Percentiles rank a stretch among this genome's conserved stretches.
Evolutionary conservation across 2,888 invertebrate genomes (phyloP).

Genomic region (Tipula confusa): DNA sequence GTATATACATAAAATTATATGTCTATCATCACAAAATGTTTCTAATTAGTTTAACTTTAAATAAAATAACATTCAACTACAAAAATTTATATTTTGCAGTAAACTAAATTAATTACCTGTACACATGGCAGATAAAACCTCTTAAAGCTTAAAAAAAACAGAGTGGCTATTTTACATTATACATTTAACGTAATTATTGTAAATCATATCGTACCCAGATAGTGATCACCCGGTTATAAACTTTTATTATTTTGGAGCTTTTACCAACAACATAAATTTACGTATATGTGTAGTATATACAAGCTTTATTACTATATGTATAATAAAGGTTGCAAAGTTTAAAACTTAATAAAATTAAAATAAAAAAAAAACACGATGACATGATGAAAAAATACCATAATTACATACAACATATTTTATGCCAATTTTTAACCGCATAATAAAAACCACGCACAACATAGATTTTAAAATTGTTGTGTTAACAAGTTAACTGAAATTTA

Average conservation of each 20-base stretch:
- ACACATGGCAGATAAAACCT: neutral
- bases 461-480: neutral
- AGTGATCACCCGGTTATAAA: neutral
- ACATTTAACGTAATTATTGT: neutral
- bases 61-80: neutral
- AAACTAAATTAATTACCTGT: neutral
- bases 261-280: neutral
- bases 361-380: neutral
- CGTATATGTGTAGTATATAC: neutral
- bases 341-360: too few relatives aligned
- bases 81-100: slow-evolving; percentile 3
- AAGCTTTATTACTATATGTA: neutral
- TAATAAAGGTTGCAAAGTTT: neutral
- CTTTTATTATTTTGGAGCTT: neutral
- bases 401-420: neutral
- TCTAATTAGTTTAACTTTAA: slow-evolving; percentile 3
- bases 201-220: neutral
- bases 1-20: neutral
- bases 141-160: neutral
- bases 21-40: neutral
- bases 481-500: neutral
- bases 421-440: neutral
- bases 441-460: neutral
- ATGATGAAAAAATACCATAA: neutral
- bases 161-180: neutral